Evolutionary conservation across 1,140 invertebrate genomes (phyloP), one percentile per base, ranked within the genome.

Genomic region (Tribolium madens): DNA sequence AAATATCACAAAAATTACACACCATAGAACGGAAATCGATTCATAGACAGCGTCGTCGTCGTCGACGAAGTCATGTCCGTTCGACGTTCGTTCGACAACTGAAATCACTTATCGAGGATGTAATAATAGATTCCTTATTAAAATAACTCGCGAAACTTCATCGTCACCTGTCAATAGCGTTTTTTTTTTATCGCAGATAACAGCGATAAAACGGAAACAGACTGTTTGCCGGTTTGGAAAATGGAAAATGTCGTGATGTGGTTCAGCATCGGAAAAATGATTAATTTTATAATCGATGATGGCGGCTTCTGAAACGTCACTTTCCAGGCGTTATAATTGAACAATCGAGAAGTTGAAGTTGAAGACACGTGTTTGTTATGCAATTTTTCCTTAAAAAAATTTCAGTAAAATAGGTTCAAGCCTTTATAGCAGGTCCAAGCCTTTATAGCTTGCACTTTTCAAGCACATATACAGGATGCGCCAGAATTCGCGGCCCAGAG

Each of bases 21-120:
- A 52, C 50, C 3, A 47, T 10, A n/a, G 18, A 71, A 71, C 69
- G 47, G 42, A 71, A 71, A 71, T 71, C 33, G 47, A 71, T 72
- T 72, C 46, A 71, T 71, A 71, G 46, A 36, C 15, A 42, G 36
- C 36, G 64, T 42, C 33, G 64, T 42, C 33, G 64, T 42, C 17
- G 18, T 52, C 42, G 47, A 21, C 26, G 18, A 50, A 72, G 42
- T 72, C 70, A 72, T 72, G 46, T 48, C 46, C 70, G 70, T 21
- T 21, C 70, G 70, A 72, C 46, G 70, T 50, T 36, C 50, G 6
- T 72, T 31, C 46, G 50, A 31, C 46, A 72, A 72, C 70, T 72
- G 47, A 52, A 72, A 72, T 52, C 42, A 71, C 26, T 72, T 50
- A 72, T 72, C 70, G 70, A 52, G 14, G 70, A 72, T 72, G 46